Base-by-base conservation (phyloP, 2,113 vertebrate species). In the Rhadina sibilatrix region DNA sequence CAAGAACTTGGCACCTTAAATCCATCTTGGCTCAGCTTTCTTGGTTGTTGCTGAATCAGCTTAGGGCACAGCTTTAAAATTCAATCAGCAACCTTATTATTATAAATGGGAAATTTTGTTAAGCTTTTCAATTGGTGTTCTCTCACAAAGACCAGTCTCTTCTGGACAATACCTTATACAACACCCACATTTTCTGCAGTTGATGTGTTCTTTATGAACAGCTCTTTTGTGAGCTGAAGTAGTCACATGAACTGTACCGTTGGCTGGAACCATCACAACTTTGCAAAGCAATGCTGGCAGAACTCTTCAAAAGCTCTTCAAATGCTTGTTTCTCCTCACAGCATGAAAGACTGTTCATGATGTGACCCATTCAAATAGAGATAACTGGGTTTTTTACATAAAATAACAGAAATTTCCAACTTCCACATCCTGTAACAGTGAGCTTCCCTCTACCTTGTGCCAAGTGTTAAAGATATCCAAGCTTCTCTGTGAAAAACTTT, bases 1-100 rank as follows among this genome's bases (percentile, higher is more conserved):
- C 44, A 78, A 84, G 50, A 84, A 81, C 40, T 68, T 92, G 69
- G 60, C 46, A 66, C 54, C 28, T 54, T 60, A 72, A n/a, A 50
- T 60, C 74, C 18, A 19, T 84, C 59, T 89, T 82, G 83, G 30
- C 82, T 93, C 74, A 61, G 49, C 50, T 69, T 60, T 81, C 91
- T 72, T 81, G 64, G 20, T 69, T 87, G 60, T 47, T 81, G 69
- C 69, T 88, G 69, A 87, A 81, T 81, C 72, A 84, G 27, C 50
- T 87, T 59, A 64, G 49, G 24, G 31, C 49, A 77, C 40, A 56
- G 75, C 44, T 78, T 78, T 84, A 78, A 84, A 87, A 81, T 21
- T 72, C 65, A 40, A 60, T 74, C 59, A 77, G 35, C 35, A 42
- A 10, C 28, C n/a, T 37, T 57, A 4, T 81, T 81, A 57, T 61